phyloP scores from a whole-genome alignment of 2,888 invertebrate genomes.

The Polyommatus icarus region DNA sequence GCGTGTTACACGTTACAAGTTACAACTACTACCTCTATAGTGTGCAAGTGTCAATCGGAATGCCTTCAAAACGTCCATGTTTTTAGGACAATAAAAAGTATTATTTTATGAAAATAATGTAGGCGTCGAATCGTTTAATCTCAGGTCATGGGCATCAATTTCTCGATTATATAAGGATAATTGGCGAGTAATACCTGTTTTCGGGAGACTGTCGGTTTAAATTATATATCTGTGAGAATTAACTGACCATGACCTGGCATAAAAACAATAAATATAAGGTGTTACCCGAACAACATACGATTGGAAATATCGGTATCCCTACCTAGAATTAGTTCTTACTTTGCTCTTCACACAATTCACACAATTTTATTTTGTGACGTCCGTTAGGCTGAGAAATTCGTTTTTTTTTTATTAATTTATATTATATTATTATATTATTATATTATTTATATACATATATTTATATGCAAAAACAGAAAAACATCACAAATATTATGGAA shows the following conservation, averaged over 20 bases:
- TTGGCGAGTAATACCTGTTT: constrained; percentile 25
- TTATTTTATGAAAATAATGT: not conserved
- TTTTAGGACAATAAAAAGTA: not conserved
- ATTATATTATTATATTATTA: too few species aligned
- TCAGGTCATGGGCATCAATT: constrained; percentile 12
- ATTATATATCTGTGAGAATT: constrained; percentile 19
- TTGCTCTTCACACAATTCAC: too few species aligned
- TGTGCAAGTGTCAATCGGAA: not conserved
- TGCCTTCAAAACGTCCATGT: too few species aligned
- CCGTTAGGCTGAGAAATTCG: not conserved
- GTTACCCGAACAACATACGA: not conserved
- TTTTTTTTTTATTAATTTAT: too few species aligned
- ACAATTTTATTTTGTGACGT: too few species aligned
- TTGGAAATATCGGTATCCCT: not conserved
- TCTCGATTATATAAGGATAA: constrained; percentile 13
- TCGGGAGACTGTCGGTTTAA: constrained; percentile 14
- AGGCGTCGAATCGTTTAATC: constrained; percentile 9
- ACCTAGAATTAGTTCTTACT: not conserved
- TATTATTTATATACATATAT: too few species aligned
- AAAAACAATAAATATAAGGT: not conserved
- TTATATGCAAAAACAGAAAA: too few species aligned
- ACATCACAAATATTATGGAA: not conserved
- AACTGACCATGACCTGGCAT: constrained; percentile 9
- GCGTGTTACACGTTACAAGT: too few species aligned
- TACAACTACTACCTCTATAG: too few species aligned